Conservation (phyloP, 2,113 vertebrate species). For the Pseudopodoces humilis region DNA sequence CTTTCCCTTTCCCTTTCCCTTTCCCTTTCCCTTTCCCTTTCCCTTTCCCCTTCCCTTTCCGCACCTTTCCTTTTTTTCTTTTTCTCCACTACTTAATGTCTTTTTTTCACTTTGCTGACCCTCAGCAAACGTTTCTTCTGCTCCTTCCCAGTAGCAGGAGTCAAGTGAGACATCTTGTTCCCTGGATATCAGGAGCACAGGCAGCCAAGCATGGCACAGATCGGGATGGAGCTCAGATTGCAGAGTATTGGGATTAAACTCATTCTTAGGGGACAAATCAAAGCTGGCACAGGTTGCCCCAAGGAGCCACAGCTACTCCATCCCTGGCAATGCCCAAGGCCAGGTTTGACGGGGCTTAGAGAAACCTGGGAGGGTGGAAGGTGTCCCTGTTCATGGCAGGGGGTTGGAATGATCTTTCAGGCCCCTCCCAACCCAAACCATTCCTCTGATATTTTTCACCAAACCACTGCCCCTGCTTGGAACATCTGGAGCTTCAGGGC, state of each 20-base stretch:
- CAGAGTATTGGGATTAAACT: not conserved
- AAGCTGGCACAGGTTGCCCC: not conserved
- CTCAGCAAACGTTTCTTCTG: not conserved
- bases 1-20: not conserved
- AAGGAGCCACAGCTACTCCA: not conserved
- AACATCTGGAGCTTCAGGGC: not conserved
- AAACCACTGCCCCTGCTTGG: not conserved
- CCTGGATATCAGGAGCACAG: not conserved
- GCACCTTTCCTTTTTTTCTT: not conserved
- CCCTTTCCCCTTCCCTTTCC: not conserved
- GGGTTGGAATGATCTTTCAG: not conserved
- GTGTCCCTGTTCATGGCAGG: not conserved
- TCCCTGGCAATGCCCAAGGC: not conserved
- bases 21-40: no score
- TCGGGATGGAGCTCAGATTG: not conserved
- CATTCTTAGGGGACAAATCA: not conserved
- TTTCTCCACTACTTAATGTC: not conserved
- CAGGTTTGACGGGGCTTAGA: not conserved
- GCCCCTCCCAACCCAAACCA: not conserved
- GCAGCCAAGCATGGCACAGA: accelerated
- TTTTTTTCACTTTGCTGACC: not conserved
- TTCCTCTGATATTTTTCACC: not conserved
- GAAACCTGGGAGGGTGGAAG: not conserved
- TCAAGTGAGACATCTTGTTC: not conserved
- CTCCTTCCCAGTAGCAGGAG: not conserved